Base-by-base conservation (phyloP, 2,113 vertebrate species). In the Plotosus lineatus region DNA sequence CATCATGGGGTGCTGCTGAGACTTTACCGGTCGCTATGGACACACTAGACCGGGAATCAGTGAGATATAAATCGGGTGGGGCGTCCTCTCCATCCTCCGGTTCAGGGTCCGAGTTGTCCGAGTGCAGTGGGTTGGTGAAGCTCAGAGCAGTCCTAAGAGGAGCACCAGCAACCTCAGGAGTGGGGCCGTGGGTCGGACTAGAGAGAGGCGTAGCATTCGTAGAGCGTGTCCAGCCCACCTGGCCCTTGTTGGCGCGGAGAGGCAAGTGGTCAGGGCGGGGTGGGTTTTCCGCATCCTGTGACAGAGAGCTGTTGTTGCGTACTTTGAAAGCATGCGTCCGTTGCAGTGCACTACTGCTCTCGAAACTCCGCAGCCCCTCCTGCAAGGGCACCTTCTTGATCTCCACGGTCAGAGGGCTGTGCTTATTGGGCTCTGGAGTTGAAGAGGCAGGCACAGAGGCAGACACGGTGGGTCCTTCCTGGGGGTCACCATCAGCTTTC, bases 91-190 rank as follows among this genome's bases (percentile, higher is more conserved):
- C 92, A 53, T 93, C 93, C 0, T 96, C 96, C 1, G 88, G 93
- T 83, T 98, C 96, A 1, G 94, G 95, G 28, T 97, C 97, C 0
- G 96, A 97, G 89, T 96, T 94, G 85, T 97, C 96, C 0, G 96
- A 96, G 87, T 99, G 97, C 84, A 98, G 94, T 58, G 97, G 98
- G 89, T 99, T 98, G 84, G 96, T 98, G 89, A 99, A 99, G 90
- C 96, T 95, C 71, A 98, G 94, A 12, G 96, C 95, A 56, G 92
- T 92, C 89, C 94, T 91, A 81, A 92, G 83, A 0, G 90, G 89
- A 31, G 88, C 88, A 31, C 85, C 82, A 42, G 88, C 89, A 65
- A 89, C 92, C 4, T 86, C 87, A 3, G 92, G 84, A 58, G 87
- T 85, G 28, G 89, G 77, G 82, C 51, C 38, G 15, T 89, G 82